Conservation (phyloP, 64 coral and sea anemone species). For the Cladopsammia gracilis region DNA sequence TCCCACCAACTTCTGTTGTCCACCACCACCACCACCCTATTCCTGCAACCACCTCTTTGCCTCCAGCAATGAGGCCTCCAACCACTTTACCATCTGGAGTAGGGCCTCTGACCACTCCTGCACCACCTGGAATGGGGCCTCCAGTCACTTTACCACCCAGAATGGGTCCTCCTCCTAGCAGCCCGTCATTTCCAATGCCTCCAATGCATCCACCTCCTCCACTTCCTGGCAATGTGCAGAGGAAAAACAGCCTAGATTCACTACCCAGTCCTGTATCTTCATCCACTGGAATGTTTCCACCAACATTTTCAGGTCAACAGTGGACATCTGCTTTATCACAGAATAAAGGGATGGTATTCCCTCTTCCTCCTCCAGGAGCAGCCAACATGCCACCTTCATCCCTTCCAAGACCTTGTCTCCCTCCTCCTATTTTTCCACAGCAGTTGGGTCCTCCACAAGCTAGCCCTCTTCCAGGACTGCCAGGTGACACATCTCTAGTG, state of each 20-base stretch:
- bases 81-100: not conserved
- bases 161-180: not conserved
- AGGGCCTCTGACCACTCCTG: no score
- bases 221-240: not conserved
- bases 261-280: not conserved
- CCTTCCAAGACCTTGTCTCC: not conserved
- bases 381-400: not conserved
- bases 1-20: not conserved
- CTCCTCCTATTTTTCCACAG: not conserved
- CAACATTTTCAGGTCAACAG: not conserved
- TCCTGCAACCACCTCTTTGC: not conserved
- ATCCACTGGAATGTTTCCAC: not conserved
- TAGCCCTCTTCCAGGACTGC: not conserved
- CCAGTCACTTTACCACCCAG: not conserved
- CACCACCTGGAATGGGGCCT: not conserved
- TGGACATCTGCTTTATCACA: not conserved
- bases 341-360: not conserved
- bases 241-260: not conserved
- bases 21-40: slow-evolving; percentile 18
- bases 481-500: not conserved
- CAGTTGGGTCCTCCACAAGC: not conserved
- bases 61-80: not conserved
- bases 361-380: not conserved
- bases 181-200: not conserved
- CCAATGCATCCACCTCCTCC: not conserved